A percentile compares a stretch with the other conserved stretches of the same genome.
phyloP scores from a whole-genome alignment of 1,140 invertebrate genomes.

The Brevipalpus yothersi region DNA sequence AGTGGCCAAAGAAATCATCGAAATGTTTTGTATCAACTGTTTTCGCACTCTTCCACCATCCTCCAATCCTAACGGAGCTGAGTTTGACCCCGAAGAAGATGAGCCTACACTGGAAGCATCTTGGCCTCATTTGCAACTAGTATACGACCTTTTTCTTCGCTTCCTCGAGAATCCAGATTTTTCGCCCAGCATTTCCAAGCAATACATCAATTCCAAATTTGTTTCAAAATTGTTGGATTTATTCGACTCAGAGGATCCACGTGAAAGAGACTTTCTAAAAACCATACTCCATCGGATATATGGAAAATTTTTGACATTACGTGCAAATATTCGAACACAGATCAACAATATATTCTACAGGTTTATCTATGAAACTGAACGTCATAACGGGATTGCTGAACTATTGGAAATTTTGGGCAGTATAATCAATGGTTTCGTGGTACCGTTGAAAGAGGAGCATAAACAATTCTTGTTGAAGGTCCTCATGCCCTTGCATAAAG shows the following conservation, averaged over 20 bases:
- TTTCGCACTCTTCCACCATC: slow-evolving; percentile 92
- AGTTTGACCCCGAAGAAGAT: slow-evolving; percentile 99
- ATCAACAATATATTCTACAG: slow-evolving; percentile 98
- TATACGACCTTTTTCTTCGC: slow-evolving; percentile 22
- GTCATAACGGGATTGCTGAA: slow-evolving; percentile 96
- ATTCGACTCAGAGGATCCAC: slow-evolving; percentile 96
- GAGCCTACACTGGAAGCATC: slow-evolving; percentile 94
- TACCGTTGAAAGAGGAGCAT: slow-evolving; percentile 86
- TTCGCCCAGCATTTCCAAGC: slow-evolving; percentile 86
- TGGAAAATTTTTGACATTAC: slow-evolving; percentile 91
- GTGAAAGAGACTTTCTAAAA: slow-evolving; percentile 96
- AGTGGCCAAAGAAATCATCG: slow-evolving; percentile 25
- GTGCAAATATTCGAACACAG: slow-evolving; percentile 98
- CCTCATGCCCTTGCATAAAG: slow-evolving; percentile 90
- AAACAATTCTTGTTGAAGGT: slow-evolving; percentile 90
- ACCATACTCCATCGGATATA: slow-evolving; percentile 98
- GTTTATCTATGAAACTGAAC: slow-evolving; percentile 98
- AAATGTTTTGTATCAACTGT: slow-evolving; percentile 29
- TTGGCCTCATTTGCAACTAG: slow-evolving; percentile 90
- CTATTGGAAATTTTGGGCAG: slow-evolving; percentile 92
- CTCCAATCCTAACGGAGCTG: slow-evolving; percentile 46
- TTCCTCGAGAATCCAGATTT: slow-evolving; percentile 48
- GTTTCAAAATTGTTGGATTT: slow-evolving; percentile 88
- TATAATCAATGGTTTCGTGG: slow-evolving; percentile 96
- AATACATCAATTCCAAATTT: slow-evolving; percentile 98